These are phyloP conservation scores for Zeuzera pyrina DNA, from an alignment of 2,888 invertebrate genomes.

Conservation along the genomic window DNA sequence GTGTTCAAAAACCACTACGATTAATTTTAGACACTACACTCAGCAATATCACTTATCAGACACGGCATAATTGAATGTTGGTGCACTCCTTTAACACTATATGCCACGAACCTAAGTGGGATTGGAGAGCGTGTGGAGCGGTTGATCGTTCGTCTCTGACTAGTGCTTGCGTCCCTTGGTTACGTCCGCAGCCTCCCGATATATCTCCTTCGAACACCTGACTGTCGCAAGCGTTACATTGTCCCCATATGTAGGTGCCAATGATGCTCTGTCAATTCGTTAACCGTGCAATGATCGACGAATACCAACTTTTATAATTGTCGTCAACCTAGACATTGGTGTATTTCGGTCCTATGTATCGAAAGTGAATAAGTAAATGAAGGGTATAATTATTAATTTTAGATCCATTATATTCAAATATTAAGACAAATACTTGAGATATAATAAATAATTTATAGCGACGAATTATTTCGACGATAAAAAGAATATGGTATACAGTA, in stretches of 20 bases:
- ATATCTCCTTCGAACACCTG: constrained; percentile 66
- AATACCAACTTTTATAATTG: constrained; percentile 28
- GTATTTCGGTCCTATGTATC: too few species aligned
- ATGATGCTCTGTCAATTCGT: constrained; percentile 67
- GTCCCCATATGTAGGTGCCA: constrained; percentile 45
- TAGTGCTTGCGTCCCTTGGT: constrained; percentile 41
- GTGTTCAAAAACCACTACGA: constrained; percentile 42
- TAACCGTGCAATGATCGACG: constrained; percentile 52
- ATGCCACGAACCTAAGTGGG: constrained; percentile 51
- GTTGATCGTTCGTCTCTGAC: constrained; percentile 62
- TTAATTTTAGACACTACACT: constrained; percentile 6
- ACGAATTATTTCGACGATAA: too few species aligned
- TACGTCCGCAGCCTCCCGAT: constrained; percentile 56
- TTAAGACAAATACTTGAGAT: too few species aligned
- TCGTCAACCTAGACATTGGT: neutral
- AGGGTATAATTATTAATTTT: too few species aligned
- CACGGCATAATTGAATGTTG: neutral
- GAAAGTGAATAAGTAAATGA: too few species aligned
- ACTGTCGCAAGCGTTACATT: constrained; percentile 48
- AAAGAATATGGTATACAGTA: too few species aligned
- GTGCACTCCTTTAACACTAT: constrained; percentile 17
- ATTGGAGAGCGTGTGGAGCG: constrained; percentile 57
- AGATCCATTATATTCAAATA: too few species aligned
- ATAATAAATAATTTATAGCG: too few species aligned
- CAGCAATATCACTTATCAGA: neutral